phyloP scores from a whole-genome alignment of 1,140 invertebrate species.

The Carcinoscorpius rotundicauda region DNA sequence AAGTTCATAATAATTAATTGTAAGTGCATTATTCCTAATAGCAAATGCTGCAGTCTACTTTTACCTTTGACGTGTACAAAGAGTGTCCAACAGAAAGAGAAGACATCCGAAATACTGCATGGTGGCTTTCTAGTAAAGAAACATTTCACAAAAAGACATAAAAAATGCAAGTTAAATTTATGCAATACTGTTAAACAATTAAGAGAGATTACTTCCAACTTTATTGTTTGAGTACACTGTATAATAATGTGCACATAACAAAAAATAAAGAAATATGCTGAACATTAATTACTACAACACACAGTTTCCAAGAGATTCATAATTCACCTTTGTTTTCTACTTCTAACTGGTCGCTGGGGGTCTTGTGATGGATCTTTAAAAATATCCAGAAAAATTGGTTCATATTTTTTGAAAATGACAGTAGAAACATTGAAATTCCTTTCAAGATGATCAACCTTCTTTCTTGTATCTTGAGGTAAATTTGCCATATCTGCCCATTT shows the following conservation, averaged over 20 bases:
- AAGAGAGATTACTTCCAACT: no score
- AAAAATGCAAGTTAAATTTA: background rate
- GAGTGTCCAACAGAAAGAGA: constrained; percentile 86
- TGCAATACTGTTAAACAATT: no score
- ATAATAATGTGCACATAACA: no score
- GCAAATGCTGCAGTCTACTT: no score
- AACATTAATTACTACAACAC: no score
- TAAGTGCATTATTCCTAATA: constrained; percentile 5
- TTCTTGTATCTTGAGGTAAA: constrained; percentile 65
- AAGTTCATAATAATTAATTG: background rate
- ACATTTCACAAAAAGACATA: background rate
- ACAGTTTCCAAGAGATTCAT: no score
- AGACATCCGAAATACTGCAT: constrained; percentile 65
- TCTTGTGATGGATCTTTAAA: constrained; percentile 51
- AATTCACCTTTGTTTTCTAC: constrained; percentile 53
- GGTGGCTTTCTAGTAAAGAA: constrained; percentile 39
- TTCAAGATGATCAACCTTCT: constrained; percentile 74
- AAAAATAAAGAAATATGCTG: no score
- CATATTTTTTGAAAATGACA: constrained; percentile 86
- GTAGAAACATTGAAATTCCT: constrained; percentile 89
- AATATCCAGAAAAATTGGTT: constrained; percentile 71
- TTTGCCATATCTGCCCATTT: constrained; percentile 92
- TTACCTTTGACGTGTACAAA: constrained; percentile 78
- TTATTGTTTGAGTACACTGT: no score
- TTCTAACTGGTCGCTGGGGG: constrained; percentile 45